Base-by-base conservation (phyloP, 2,888 invertebrate species). In the Pherbina coryleti region DNA sequence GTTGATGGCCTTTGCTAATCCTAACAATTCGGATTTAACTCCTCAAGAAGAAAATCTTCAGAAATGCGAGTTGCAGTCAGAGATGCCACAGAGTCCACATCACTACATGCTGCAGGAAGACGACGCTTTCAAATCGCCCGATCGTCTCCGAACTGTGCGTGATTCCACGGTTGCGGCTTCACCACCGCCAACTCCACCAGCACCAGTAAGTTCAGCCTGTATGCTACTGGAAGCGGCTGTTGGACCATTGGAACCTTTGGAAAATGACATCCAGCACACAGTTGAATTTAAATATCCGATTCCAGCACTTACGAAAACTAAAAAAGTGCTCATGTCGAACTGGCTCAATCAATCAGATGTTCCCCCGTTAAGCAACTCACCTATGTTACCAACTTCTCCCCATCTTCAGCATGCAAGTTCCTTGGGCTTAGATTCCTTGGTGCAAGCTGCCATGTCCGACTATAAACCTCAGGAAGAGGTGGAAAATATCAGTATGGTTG, bases 261-360 rank as follows among this genome's bases (percentile, higher is more conserved):
- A 82, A 64, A 75, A 80, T 19, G 62, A 72, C 28, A 82, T 51
- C 31, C 72, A 49, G 55, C n/a, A 70, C 3, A 81, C 66, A 4
- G 81, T 79, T 2, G 95, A 94, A 72, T 97, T 97, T 85, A 97
- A 97, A 89, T 94, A 96, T 86, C 97, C 97, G 4, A 83, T 86
- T 17, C 37, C 67, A 25, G 17, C 44, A 0, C 86, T 87, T 19
- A 86, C 90, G 0, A 97, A 97, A 91, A 97, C 97, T 0, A 98
- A 98, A 90, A 97, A 97, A 90, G 93, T 93, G 0, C 92, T 97
- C 86, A 96, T 97, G 92, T 96, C 95, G 80, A 97, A 96, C 87
- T 97, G 97, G 97, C 90, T 97, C 74, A 95, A 95, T 83, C 95
- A 96, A 85, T 93, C 94, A 3, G 86, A 86, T 75, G 81, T 77